Evolutionary conservation across 23 tunicate species (phyloP), one percentile per base, ranked within the genome.

Genomic region (Aplidium turbinatum): DNA sequence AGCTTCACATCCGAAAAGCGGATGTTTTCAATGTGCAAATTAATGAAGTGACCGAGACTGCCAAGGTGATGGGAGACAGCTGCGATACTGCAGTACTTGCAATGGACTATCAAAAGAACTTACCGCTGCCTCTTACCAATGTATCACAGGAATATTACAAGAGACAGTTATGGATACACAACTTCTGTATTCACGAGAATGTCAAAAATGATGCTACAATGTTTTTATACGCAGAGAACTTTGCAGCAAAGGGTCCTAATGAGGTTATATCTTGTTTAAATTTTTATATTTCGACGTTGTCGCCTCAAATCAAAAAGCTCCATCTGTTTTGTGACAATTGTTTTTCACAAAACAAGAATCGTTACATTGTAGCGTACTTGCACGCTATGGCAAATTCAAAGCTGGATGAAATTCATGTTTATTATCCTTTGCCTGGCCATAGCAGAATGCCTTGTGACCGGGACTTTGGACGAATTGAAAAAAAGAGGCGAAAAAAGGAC

Each of bases 391-490:
- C 72, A 7, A 26, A 65, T 38, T 4, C 23, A 36, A 65, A 65
- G 31, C 26, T 65, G 72, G 48, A 65, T 65, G 72, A 60, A 20
- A 60, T 60, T 30, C 68, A 60, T 38, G n/a, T 60, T 29, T 20
- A 27, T 29, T 60, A 60, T 30, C 68, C 72, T 4, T 18, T 65
- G 19, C 72, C 72, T 7, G 72, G 50, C 24, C 72, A 65, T 21
- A 65, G 72, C 23, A 48, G 72, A 4, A 65, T 65, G 72, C 72
- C 72, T 4, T 65, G 72, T 21, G 72, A 65, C 26, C 23, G 72
- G 22, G 50, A 65, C 24, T 65, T 65, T 65, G 72, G 29, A 35
- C 72, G 31, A 4, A 65, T 65, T 35, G 72, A 65, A 36, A 65
- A 65, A 65, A 65, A 65, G 35, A 22, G 72, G 24, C 48, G 50